phyloP scores from a whole-genome alignment of 2,888 invertebrate genomes.

The Nesidiocoris tenuis region DNA sequence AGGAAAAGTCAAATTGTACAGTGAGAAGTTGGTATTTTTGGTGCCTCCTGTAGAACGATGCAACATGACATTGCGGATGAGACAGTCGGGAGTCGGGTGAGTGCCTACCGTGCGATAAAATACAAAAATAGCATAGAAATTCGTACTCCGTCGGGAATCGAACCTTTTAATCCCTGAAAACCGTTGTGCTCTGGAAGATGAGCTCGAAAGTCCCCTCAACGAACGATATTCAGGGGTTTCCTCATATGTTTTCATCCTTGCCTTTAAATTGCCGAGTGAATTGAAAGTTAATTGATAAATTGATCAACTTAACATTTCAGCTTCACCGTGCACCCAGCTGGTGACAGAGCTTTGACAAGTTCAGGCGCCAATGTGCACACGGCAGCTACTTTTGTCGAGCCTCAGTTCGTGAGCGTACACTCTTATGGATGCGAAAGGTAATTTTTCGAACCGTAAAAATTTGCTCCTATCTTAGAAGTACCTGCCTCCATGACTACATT shows the following conservation, averaged over 20 bases:
- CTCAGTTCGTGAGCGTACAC: slow-evolving; percentile 80
- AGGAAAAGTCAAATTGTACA: slow-evolving; percentile 59
- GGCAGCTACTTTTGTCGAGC: slow-evolving; percentile 72
- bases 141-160: no score
- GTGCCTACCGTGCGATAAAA: no score
- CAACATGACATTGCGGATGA: slow-evolving; percentile 70
- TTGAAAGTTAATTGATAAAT: no score
- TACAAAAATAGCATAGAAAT: no score
- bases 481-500: neutral
- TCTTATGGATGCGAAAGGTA: slow-evolving; percentile 72
- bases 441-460: neutral
- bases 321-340: slow-evolving; percentile 58
- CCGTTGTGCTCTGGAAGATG: no score
- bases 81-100: slow-evolving; percentile 74
- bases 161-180: no score
- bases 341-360: slow-evolving; percentile 27
- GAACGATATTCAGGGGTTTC: no score
- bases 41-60: slow-evolving; percentile 58
- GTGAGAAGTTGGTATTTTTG: slow-evolving; percentile 46
- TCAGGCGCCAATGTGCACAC: slow-evolving; percentile 46
- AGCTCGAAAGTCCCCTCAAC: neutral
- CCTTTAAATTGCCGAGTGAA: no score
- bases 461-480: neutral
- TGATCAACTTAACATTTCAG: no score
- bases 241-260: no score